Percentiles rank a stretch among this genome's conserved stretches.
Conservation (phyloP, 2,797 vertebrate species). For the Pampus argenteus region DNA sequence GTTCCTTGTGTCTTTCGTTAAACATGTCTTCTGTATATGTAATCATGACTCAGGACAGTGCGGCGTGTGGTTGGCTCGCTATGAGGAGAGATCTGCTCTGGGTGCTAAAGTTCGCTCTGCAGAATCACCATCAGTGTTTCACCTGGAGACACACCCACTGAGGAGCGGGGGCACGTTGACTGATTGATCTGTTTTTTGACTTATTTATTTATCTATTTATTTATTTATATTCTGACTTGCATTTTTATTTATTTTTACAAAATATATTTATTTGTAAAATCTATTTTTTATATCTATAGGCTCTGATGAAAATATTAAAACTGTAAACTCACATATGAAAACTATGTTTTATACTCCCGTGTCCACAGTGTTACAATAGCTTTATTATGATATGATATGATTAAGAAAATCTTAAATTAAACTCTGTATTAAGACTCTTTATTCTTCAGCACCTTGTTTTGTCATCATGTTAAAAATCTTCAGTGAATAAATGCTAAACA, state of each 20-base stretch:
- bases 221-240: not conserved
- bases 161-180: not conserved
- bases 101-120: slow-evolving; percentile 27
- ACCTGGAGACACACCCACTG: slow-evolving; percentile 9
- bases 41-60: slow-evolving; percentile 31
- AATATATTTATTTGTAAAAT: not conserved
- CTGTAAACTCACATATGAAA: too few species aligned
- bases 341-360: too few species aligned
- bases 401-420: too few species aligned
- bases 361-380: too few species aligned
- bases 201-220: not conserved
- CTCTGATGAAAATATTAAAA: too few species aligned
- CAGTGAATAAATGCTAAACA: too few species aligned
- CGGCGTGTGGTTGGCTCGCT: slow-evolving; percentile 59
- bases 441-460: too few species aligned
- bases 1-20: too few species aligned
- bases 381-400: too few species aligned
- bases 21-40: not conserved
- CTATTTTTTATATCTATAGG: not conserved
- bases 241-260: not conserved
- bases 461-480: too few species aligned
- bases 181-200: not conserved
- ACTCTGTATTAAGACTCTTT: too few species aligned
- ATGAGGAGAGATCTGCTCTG: slow-evolving; percentile 45
- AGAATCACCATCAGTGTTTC: slow-evolving; percentile 30